Conservation (phyloP, 2,797 vertebrate genomes). For the Pantherophis vulpinus region DNA sequence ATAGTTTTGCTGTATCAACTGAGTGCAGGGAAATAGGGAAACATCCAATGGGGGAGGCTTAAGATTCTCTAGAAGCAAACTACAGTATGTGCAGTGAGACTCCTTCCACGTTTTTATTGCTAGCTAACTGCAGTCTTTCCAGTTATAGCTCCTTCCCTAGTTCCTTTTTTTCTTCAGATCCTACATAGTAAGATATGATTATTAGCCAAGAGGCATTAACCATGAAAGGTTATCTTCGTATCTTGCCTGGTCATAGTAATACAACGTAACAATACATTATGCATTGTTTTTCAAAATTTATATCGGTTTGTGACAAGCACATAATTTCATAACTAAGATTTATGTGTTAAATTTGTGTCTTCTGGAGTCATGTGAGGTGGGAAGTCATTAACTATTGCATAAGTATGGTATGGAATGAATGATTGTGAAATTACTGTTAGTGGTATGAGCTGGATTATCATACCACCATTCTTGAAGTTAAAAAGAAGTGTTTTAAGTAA, state of each 20-base stretch:
- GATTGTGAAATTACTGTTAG: not conserved
- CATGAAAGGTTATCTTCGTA: not conserved
- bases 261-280: not conserved
- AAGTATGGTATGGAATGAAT: not conserved
- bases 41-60: not conserved
- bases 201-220: not conserved
- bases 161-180: not conserved
- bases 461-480: not conserved
- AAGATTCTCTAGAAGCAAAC: not conserved
- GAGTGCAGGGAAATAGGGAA: not conserved
- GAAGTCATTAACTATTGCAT: conserved; percentile 12
- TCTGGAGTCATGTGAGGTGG: not conserved
- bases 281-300: not conserved
- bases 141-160: not conserved
- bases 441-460: not conserved
- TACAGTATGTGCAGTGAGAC: not conserved
- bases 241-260: not conserved
- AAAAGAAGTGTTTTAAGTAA: not conserved
- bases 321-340: not conserved
- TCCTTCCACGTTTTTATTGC: not conserved
- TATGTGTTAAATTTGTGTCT: not conserved
- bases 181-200: not conserved
- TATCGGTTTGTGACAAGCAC: not conserved
- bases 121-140: not conserved
- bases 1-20: not conserved